These are phyloP conservation scores for Amphiprion clarkii DNA, from an alignment of 2,797 vertebrate species.

Conservation along the genomic window DNA sequence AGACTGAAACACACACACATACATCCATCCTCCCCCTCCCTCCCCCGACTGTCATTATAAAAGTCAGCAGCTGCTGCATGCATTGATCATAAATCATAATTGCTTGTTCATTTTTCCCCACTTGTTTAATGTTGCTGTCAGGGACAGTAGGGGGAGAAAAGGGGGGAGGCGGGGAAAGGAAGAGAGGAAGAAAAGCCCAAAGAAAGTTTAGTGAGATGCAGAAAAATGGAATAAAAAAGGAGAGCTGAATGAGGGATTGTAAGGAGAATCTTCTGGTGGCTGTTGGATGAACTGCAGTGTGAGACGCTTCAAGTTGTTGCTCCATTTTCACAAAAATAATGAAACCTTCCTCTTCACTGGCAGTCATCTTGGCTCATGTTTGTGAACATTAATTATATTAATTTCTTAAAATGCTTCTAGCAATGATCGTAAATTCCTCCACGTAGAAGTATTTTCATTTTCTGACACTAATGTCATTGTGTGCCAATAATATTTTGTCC, in stretches of 20 bases:
- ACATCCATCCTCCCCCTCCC: slow-evolving; percentile 29
- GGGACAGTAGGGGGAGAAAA: slow-evolving; percentile 49
- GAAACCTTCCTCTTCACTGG: slow-evolving; percentile 19
- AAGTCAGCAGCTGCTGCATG: slow-evolving; percentile 83
- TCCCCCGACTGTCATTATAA: slow-evolving; percentile 83
- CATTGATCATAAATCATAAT: slow-evolving; percentile 90
- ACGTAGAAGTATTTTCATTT: slow-evolving; percentile 15
- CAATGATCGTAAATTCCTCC: slow-evolving; percentile 23
- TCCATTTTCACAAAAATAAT: background rate
- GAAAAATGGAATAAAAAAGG: slow-evolving; percentile 46
- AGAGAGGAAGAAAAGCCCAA: slow-evolving; percentile 36
- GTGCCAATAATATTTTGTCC: slow-evolving; percentile 16
- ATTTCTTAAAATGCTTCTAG: slow-evolving; percentile 32
- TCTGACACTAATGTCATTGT: slow-evolving; percentile 3
- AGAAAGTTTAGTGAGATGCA: slow-evolving; percentile 63
- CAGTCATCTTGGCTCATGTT: slow-evolving; percentile 34
- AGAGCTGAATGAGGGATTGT: slow-evolving; percentile 23
- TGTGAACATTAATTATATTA: slow-evolving; percentile 40
- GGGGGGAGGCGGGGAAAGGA: slow-evolving; percentile 39
- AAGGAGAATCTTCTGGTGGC: background rate
- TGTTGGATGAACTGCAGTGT: slow-evolving; percentile 1
- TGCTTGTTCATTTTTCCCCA: slow-evolving; percentile 85
- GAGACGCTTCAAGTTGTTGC: background rate
- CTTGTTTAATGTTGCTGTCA: slow-evolving; percentile 87
- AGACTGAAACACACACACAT: slow-evolving; percentile 5